Conservation (phyloP, 2,888 invertebrate species). For the Choristoneura rosaceana region DNA sequence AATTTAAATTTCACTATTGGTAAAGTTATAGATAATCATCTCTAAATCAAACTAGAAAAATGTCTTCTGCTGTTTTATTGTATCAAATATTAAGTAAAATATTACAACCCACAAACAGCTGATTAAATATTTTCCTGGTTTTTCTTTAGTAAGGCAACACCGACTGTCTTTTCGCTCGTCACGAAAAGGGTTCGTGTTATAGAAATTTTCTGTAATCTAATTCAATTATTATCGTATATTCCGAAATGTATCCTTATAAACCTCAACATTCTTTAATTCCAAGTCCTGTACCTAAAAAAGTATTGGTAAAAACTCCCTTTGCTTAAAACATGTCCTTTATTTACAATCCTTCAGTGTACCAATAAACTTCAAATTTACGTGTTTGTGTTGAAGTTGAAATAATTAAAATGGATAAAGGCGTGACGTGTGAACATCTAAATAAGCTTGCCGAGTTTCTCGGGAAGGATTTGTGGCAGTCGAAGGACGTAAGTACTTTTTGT, state of each 20-base stretch:
- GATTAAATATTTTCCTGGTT: constrained; percentile 19
- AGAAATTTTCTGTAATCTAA: constrained; percentile 81
- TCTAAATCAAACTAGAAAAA: background rate
- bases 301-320: constrained; percentile 52
- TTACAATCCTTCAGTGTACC: constrained; percentile 67
- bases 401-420: constrained; percentile 76
- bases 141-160: constrained; percentile 29
- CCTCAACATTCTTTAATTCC: constrained; percentile 50
- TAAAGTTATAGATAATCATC: background rate
- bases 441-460: constrained; percentile 71
- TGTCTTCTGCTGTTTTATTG: background rate
- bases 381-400: constrained; percentile 53
- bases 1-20: background rate
- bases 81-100: background rate
- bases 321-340: constrained; percentile 70
- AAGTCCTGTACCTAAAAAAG: constrained; percentile 52
- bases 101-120: constrained; percentile 21
- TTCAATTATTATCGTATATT: constrained; percentile 70
- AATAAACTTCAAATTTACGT: constrained; percentile 65
- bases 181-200: constrained; percentile 76
- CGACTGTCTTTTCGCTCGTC: constrained; percentile 81
- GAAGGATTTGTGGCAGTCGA: constrained; percentile 77
- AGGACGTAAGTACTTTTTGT: constrained; percentile 67
- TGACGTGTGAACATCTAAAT: constrained; percentile 81
- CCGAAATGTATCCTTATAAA: constrained; percentile 69